phyloP scores from a whole-genome alignment of 2,888 invertebrate genomes.

The Xanthorhoe designata region DNA sequence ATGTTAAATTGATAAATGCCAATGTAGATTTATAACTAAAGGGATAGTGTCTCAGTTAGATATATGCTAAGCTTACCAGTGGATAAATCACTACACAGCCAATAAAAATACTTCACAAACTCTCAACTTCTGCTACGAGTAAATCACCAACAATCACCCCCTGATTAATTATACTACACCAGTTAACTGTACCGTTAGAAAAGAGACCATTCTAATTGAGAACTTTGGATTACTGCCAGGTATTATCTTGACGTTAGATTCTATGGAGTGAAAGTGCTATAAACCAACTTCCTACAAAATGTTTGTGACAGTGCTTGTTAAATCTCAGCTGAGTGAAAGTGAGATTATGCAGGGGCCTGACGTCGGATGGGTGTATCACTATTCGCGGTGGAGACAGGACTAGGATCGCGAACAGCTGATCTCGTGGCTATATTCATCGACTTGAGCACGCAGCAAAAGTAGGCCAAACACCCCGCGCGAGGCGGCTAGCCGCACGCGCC shows the following conservation, averaged over 20 bases:
- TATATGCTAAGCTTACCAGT: conserved; percentile 8
- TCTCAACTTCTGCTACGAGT: conserved; percentile 15
- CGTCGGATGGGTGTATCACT: conserved; percentile 46
- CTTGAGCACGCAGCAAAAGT: conserved; percentile 77
- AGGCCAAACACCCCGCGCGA: conserved; percentile 80
- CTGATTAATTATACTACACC: conserved; percentile 29
- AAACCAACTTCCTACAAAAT: conserved; percentile 55
- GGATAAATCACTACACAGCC: conserved; percentile 18
- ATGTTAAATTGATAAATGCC: conserved; percentile 1
- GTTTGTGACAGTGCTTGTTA: conserved; percentile 38
- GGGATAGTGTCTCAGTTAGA: background rate
- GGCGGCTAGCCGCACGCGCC: conserved; percentile 67
- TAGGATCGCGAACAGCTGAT: conserved; percentile 80
- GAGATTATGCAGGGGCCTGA: conserved; percentile 25
- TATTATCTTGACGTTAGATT: conserved; percentile 54
- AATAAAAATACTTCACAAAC: conserved; percentile 11
- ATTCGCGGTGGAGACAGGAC: conserved; percentile 48
- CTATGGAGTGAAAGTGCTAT: conserved; percentile 58
- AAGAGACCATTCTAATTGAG: conserved; percentile 70
- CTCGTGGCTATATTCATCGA: conserved; percentile 81
- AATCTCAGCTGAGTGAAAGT: conserved; percentile 34
- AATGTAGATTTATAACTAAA: conserved; percentile 1
- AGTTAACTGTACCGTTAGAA: conserved; percentile 44
- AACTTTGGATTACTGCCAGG: conserved; percentile 71
- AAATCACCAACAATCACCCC: conserved; percentile 27